Evolutionary conservation across 2,113 vertebrate species (phyloP).

Genomic region (Pachypanchax playfairii): DNA sequence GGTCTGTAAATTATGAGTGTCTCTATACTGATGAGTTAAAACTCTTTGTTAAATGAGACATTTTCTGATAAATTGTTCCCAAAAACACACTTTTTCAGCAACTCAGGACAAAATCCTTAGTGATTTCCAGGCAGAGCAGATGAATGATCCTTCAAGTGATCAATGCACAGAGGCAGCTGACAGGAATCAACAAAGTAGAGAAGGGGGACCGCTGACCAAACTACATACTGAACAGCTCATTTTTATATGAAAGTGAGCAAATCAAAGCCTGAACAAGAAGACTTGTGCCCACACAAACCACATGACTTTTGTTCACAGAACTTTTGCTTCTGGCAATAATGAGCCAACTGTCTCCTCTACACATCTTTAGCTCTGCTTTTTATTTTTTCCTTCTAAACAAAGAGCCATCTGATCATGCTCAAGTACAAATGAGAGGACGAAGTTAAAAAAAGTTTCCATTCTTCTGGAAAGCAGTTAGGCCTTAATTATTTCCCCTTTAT

Average conservation of each 20-base stretch:
- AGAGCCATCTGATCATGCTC: conserved; percentile 74
- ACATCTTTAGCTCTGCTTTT: conserved; percentile 53
- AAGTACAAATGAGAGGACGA: conserved; percentile 60
- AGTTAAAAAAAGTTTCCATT: conserved; percentile 55
- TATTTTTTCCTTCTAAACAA: conserved; percentile 62
- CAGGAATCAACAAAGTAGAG: conserved; percentile 39
- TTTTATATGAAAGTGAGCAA: conserved; percentile 65
- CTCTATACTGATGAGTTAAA: conserved; percentile 53
- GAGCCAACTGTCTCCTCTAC: conserved; percentile 66
- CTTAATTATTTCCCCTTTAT: conserved; percentile 78
- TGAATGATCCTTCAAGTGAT: conserved; percentile 65
- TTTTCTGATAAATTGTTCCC: conserved; percentile 59
- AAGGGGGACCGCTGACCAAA: conserved; percentile 46
- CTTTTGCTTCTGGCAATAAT: conserved; percentile 77
- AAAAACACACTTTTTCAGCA: conserved; percentile 48
- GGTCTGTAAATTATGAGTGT: conserved; percentile 58
- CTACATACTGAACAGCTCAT: conserved; percentile 63
- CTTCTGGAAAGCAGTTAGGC: conserved; percentile 67
- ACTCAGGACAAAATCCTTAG: conserved; percentile 17
- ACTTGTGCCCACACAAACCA: conserved; percentile 72
- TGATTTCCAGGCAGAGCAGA: conserved; percentile 49
- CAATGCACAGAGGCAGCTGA: conserved; percentile 49
- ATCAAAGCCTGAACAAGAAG: conserved; percentile 70
- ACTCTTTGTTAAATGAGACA: conserved; percentile 60
- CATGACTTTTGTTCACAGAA: conserved; percentile 72